phyloP scores from a whole-genome alignment of 2,113 vertebrate species.

The Apteryx mantelli region DNA sequence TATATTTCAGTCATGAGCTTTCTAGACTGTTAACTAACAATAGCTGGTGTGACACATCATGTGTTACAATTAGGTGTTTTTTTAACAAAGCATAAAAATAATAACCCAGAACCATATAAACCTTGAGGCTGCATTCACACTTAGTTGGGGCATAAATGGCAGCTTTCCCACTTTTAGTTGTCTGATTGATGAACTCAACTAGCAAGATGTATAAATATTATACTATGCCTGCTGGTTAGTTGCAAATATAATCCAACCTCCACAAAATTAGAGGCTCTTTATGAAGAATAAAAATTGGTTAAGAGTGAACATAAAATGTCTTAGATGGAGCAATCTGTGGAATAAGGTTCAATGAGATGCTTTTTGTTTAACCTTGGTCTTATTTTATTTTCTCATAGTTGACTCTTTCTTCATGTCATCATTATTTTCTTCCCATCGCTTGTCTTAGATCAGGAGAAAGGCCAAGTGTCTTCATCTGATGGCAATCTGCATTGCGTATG shows the following conservation, averaged over 20 bases:
- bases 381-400: not conserved
- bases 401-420: not conserved
- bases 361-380: not conserved
- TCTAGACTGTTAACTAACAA: not conserved
- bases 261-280: not conserved
- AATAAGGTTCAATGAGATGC: not conserved
- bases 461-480: not conserved
- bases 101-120: fast-evolving
- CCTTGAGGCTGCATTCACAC: not conserved
- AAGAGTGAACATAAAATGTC: not conserved
- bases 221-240: not conserved
- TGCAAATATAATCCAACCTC: not conserved
- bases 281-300: not conserved
- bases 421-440: not conserved
- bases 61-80: not conserved
- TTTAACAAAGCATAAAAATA: not conserved
- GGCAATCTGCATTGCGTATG: not conserved
- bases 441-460: not conserved
- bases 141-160: fast-evolving
- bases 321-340: not conserved
- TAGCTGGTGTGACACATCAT: not conserved
- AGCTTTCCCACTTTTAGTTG: fast-evolving
- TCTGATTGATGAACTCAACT: not conserved
- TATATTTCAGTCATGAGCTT: not conserved
- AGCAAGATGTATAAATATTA: fast-evolving